These are phyloP conservation scores for Acrocephalus scirpaceus DNA, from an alignment of 2,797 vertebrate genomes.

Conservation along the genomic window DNA sequence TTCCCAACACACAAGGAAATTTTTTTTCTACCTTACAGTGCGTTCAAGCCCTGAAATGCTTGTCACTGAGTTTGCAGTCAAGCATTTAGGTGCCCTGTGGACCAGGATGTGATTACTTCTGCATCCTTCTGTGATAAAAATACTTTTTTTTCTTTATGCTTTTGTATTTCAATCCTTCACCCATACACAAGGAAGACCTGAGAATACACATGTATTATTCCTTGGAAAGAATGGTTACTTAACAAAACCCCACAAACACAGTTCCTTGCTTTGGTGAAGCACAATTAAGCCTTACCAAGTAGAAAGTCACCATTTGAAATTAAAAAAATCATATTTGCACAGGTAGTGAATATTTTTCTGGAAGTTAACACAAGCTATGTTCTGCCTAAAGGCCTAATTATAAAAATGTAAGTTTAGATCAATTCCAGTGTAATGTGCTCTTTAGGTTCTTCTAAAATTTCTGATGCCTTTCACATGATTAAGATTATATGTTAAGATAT, in stretches of 20 bases:
- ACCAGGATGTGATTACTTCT: neutral
- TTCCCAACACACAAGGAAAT: neutral
- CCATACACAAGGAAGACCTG: neutral
- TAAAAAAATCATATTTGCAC: neutral
- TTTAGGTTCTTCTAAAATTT: neutral
- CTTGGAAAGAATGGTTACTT: neutral
- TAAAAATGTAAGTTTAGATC: neutral
- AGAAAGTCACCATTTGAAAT: neutral
- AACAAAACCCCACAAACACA: neutral
- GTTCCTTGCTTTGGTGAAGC: neutral
- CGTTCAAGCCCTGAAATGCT: neutral
- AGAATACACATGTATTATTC: neutral
- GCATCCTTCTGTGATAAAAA: neutral
- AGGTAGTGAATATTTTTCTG: neutral
- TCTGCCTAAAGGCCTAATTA: neutral
- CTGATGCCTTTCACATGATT: neutral
- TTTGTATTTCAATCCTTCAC: neutral
- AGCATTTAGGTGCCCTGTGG: neutral
- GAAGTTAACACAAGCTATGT: neutral
- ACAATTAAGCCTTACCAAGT: neutral
- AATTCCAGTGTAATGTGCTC: neutral
- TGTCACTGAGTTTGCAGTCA: neutral
- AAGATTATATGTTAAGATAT: neutral
- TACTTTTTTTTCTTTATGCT: neutral
- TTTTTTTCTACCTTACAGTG: neutral